Base-by-base conservation (phyloP, 2,888 invertebrate genomes). In the Dynastes tityus region DNA sequence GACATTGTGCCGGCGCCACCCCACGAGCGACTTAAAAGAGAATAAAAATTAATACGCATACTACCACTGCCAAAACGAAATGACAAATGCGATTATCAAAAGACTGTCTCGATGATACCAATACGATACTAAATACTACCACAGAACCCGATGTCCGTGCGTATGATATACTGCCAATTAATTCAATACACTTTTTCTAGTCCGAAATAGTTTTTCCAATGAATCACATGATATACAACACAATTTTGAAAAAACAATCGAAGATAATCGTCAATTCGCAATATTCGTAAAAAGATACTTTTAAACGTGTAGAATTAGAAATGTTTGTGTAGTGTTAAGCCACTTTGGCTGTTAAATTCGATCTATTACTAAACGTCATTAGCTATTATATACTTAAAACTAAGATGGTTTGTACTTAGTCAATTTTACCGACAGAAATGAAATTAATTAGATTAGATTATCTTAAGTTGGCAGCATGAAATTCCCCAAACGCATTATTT, bases 1-100 rank as follows among this genome's bases (percentile, higher is more conserved):
- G 83, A 81, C 82, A 82, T 83, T 82, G 83, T 80, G 81, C 83
- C 81, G 83, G 80, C 81, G 83, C 79, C 70, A 77, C 78, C 78
- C 78, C 78, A 79, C 76, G 70, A 76, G 80, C 78, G 79, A 80
- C 77, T 80, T 79, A 80, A 81, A 80, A 80, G 53, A 79, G 32
- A 71, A 53, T 32, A 49, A 68, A 55, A 53, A 55, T 40, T 73
- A 40, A 53, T 51, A 58, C 40, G 64, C 45, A 45, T 45, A 45
- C 11, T 78, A 82, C 80, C 82, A 83, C 83, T 83, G 83, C 83
- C 83, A 81, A 58, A 70, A 76, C 32, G 51, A 45, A 61, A 78
- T 73, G 64, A 78, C 73, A 78, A 65, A 65, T 16, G 37, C 29
- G 40, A 65, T 13, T 37, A 65, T 76, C 37, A 67, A 53, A 76